A percentile compares a stretch with the other conserved stretches of the same genome.
These are phyloP conservation scores for Parochlus steinenii DNA, from an alignment of 2,888 invertebrate genomes.

Conservation along the genomic window DNA sequence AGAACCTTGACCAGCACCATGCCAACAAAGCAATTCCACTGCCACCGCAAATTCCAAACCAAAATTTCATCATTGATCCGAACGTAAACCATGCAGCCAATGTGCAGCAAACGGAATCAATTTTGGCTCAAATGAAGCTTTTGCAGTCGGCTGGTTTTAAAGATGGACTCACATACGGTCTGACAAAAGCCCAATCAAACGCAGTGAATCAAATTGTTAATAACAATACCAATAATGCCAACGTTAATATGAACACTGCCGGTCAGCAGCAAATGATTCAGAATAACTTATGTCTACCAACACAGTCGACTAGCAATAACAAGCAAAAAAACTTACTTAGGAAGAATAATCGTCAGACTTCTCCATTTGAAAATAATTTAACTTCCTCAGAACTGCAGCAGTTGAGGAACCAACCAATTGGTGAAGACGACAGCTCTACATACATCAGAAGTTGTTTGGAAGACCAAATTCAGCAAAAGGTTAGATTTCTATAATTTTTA, in stretches of 20 bases:
- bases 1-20: no score
- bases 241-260: constrained; percentile 8
- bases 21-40: no score
- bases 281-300: constrained; percentile 15
- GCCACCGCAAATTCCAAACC: constrained; percentile 5
- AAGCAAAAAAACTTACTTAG: constrained; percentile 11
- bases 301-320: constrained; percentile 13
- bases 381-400: constrained; percentile 20
- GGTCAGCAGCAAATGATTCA: constrained; percentile 14
- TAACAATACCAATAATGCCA: constrained; percentile 8
- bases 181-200: constrained; percentile 16
- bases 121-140: constrained; percentile 28
- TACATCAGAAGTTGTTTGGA: constrained; percentile 17
- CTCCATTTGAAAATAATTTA: constrained; percentile 23
- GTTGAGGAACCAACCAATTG: constrained; percentile 33
- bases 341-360: constrained; percentile 22
- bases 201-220: constrained; percentile 17
- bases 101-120: constrained; percentile 24
- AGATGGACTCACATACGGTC: constrained; percentile 22
- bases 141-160: constrained; percentile 31
- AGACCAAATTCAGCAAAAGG: constrained; percentile 12
- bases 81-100: neutral
- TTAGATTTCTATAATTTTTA: neutral
- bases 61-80: constrained; percentile 11
- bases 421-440: constrained; percentile 22